These are phyloP conservation scores for Nyctereutes procyonoides DNA, from an alignment of 2,113 vertebrate genomes.

Conservation along the genomic window DNA sequence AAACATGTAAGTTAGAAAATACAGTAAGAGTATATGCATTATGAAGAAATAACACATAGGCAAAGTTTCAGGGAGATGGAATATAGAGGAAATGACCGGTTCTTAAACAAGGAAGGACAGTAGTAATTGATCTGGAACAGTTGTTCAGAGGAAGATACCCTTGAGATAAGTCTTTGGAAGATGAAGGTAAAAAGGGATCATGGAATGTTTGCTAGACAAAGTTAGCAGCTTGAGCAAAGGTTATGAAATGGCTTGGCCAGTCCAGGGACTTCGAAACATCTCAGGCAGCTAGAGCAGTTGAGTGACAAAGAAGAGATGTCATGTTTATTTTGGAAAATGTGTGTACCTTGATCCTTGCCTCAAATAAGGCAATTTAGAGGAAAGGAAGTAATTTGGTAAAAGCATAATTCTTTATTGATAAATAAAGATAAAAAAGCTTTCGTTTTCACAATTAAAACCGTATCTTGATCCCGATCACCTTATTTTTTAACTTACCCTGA, in stretches of 20 bases:
- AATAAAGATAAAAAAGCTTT: conserved; percentile 35
- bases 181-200: neutral
- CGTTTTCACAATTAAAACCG: neutral
- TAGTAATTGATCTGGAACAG: neutral
- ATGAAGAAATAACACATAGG: neutral
- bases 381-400: conserved; percentile 30
- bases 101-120: neutral
- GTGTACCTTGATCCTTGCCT: neutral
- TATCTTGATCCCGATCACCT: neutral
- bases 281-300: neutral
- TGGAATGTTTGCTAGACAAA: neutral
- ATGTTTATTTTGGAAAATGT: neutral
- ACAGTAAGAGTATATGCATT: neutral
- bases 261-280: neutral
- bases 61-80: neutral
- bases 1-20: neutral
- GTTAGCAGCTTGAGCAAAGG: neutral
- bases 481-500: neutral
- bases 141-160: neutral
- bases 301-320: neutral
- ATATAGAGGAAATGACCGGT: neutral
- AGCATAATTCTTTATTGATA: neutral
- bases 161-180: neutral
- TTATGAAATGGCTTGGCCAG: neutral
- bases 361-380: neutral